Conservation (phyloP, 2,888 invertebrate species). For the Apomyelois bistriatella region DNA sequence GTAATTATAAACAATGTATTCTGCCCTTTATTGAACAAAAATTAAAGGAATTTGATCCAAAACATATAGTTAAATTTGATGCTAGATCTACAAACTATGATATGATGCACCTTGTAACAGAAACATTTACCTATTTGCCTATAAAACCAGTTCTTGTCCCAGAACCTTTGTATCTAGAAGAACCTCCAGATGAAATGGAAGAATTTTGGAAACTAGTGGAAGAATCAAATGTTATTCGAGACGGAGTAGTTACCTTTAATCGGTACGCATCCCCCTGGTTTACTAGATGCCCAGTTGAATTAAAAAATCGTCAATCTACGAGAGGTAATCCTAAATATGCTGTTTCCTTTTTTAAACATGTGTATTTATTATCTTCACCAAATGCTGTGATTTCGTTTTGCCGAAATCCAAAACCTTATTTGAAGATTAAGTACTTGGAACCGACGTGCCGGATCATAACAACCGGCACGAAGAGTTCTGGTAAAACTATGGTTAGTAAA, state of each 20-base stretch:
- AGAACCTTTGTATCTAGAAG: constrained; percentile 58
- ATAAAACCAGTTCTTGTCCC: constrained; percentile 57
- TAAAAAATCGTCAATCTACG: constrained; percentile 72
- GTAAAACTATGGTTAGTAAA: constrained; percentile 79
- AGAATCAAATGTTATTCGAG: constrained; percentile 43
- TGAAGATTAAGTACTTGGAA: constrained; percentile 78
- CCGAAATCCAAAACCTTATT: constrained; percentile 81
- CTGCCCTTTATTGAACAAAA: constrained; percentile 70
- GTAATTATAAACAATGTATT: constrained; percentile 67
- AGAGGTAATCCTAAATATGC: constrained; percentile 77
- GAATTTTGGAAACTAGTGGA: constrained; percentile 63
- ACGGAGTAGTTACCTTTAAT: constrained; percentile 46
- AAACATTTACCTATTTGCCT: constrained; percentile 52
- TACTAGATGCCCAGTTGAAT: constrained; percentile 82
- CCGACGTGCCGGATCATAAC: constrained; percentile 81
- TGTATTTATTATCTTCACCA: constrained; percentile 79
- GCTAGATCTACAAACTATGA: constrained; percentile 66
- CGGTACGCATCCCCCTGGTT: constrained; percentile 78
- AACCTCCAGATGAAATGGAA: constrained; percentile 53
- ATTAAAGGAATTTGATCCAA: constrained; percentile 74
- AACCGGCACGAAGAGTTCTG: constrained; percentile 80
- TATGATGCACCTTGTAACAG: constrained; percentile 71
- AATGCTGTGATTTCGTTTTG: constrained; percentile 75
- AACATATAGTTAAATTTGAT: constrained; percentile 79
- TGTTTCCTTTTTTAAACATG: constrained; percentile 80